Percentiles rank a stretch among this genome's conserved stretches.
Evolutionary conservation across 2,113 vertebrate genomes (phyloP).

Genomic region (Ageneiosus marmoratus): DNA sequence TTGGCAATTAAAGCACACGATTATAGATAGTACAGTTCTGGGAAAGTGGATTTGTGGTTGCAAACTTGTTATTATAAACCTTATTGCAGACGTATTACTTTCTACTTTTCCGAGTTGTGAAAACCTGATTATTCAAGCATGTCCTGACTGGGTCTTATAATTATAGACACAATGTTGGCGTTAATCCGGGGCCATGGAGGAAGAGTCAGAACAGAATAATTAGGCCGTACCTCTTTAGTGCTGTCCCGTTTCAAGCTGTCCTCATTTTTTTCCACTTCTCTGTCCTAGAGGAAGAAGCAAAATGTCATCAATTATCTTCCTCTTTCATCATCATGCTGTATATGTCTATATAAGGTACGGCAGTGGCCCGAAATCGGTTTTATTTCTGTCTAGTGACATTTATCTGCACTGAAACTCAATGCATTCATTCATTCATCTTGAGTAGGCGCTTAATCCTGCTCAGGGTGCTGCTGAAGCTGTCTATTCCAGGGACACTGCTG

Average conservation of each 20-base stretch:
- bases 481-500: neutral
- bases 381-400: constrained; percentile 18
- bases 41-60: neutral
- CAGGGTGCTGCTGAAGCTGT: neutral
- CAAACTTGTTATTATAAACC: neutral
- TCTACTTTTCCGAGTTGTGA: neutral
- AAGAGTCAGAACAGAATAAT: constrained; percentile 24
- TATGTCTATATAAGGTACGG: neutral
- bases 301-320: constrained; percentile 30
- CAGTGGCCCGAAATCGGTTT: neutral
- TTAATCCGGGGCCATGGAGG: constrained; percentile 13
- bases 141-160: constrained; percentile 17
- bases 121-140: neutral
- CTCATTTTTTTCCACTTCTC: constrained; percentile 45
- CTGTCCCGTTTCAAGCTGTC: constrained; percentile 45
- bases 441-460: constrained; percentile 4
- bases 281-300: constrained; percentile 42
- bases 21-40: neutral
- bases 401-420: neutral
- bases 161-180: constrained; percentile 13
- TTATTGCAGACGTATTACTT: neutral
- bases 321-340: neutral
- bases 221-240: constrained; percentile 50
- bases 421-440: neutral
- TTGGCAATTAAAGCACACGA: neutral